phyloP scores from a whole-genome alignment of 2,888 invertebrate species.

The Flexamia atlantica region DNA sequence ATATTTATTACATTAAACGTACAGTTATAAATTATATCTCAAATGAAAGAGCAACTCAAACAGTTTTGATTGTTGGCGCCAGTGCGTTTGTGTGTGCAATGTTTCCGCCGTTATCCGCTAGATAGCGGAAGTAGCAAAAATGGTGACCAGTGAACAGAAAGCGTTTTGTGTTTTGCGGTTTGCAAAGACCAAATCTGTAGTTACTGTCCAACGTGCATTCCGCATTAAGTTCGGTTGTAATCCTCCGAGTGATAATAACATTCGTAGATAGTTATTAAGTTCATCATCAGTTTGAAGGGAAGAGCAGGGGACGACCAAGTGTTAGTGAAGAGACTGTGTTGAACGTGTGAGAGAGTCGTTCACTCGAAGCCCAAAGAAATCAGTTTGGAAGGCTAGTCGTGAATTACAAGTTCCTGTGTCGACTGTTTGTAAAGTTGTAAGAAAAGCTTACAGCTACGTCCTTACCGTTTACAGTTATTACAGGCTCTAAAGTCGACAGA shows the following conservation, averaged over 20 bases:
- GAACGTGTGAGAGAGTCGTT: constrained; percentile 8
- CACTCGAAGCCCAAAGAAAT: not conserved
- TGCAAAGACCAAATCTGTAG: constrained; percentile 60
- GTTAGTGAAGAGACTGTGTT: constrained; percentile 42
- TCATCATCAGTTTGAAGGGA: constrained; percentile 57
- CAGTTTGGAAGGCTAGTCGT: constrained; percentile 17
- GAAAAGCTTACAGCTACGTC: constrained; percentile 8
- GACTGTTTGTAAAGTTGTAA: not conserved
- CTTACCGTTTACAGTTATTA: constrained; percentile 11
- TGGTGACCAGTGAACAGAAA: constrained; percentile 32
- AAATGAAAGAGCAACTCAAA: too few species aligned
- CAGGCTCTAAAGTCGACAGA: not conserved
- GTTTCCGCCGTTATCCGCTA: constrained; percentile 1
- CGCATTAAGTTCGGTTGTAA: constrained; percentile 49
- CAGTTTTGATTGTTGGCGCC: constrained; percentile 18
- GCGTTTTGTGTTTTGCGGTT: constrained; percentile 47
- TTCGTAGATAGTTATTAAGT: constrained; percentile 59
- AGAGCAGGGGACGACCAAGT: constrained; percentile 55
- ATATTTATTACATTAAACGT: constrained; percentile 22
- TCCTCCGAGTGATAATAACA: constrained; percentile 48
- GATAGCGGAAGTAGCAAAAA: constrained; percentile 51
- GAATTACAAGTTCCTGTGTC: constrained; percentile 5
- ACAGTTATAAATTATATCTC: constrained; percentile 18
- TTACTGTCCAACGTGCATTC: constrained; percentile 59
- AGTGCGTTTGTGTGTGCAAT: not conserved